Base-by-base conservation (phyloP, 1,140 invertebrate genomes). In the Caenorhabditis brenneri region DNA sequence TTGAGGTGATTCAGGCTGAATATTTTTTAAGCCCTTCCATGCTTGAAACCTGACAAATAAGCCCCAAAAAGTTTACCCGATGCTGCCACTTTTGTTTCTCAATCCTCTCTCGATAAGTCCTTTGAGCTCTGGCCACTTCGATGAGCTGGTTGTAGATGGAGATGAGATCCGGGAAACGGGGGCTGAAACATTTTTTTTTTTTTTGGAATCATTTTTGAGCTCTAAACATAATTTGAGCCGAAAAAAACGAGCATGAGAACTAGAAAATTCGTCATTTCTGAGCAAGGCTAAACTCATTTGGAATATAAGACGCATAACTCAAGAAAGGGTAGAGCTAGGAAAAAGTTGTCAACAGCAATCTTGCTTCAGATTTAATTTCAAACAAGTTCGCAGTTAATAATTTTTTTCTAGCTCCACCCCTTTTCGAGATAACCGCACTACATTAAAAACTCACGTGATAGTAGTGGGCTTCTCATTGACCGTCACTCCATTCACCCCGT, bases 131-230 rank as follows among this genome's bases (percentile, higher is more conserved):
- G 0, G 78, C 58, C 7, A 87, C 83, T 55, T 86, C 86, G 3
- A 79, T 84, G 19, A 87, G 42, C 29, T 85, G 86, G 10, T 84
- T 88, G 55, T 85, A 80, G 22, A 86, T 86, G 1, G 85, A 79
- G 15, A 82, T 65, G 22, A 86, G 80, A 49, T 86, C 85, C 2
- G 85, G 85, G 29, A 86, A 65, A 15, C 81, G 81, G 0, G 83
- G 83, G 12, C 85, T 86, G 51, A 81, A 85, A 58, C 24, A 27
- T 22, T 33, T 9, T 33, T 42, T 22, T 12, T 42, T 49, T 69
- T 39, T 22, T 1, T 31, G 55, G 49, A n/a, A 16, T 51, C 42
- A 46, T 46, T 46, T 1, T 46, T 1, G 16, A 46, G 42, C 42
- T 46, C 4, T 9, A 4, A 46, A 46, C 42, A 46, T 46, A 46